These are phyloP conservation scores for Chunga burmeisteri DNA, from an alignment of 2,113 vertebrate species.

Conservation along the genomic window DNA sequence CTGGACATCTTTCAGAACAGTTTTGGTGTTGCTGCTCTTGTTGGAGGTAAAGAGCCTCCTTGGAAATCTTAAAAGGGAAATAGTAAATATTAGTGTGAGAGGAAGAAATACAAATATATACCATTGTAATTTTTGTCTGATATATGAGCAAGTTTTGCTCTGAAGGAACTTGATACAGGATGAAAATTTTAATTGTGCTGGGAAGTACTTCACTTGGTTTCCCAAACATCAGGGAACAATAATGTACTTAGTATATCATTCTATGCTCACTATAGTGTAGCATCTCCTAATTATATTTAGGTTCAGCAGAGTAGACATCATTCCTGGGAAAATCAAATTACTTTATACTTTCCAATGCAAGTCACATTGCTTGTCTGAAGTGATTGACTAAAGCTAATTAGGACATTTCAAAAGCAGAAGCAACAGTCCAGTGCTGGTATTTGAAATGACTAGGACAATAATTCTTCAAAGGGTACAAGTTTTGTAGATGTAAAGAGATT, in stretches of 20 bases:
- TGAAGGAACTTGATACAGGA: neutral
- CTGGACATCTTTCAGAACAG: neutral
- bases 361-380: neutral
- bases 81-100: neutral
- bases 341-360: neutral
- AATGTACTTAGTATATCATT: neutral
- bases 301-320: neutral
- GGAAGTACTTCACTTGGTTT: neutral
- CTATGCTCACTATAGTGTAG: neutral
- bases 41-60: neutral
- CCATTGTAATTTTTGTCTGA: neutral
- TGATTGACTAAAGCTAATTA: neutral
- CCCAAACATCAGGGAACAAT: neutral
- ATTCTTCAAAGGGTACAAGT: neutral
- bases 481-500: neutral
- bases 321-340: neutral
- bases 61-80: neutral
- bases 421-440: neutral
- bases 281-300: neutral
- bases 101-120: neutral
- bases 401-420: neutral
- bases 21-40: neutral
- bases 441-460: neutral
- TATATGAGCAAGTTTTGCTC: neutral
- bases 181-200: neutral